Conservation (phyloP, 2,797 vertebrate species). For the Bradypodion pumilum region DNA sequence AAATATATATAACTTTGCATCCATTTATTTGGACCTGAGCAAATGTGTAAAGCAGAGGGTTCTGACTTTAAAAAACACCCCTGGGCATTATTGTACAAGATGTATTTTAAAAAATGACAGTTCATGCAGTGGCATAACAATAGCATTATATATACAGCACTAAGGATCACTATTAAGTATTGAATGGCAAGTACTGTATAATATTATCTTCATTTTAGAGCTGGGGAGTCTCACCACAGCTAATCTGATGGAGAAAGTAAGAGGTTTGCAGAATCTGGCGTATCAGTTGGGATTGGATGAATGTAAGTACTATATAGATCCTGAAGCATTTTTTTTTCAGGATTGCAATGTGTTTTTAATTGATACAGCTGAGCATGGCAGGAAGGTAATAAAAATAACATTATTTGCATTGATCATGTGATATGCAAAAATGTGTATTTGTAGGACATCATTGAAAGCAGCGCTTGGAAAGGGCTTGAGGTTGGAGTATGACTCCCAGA, state of each 20-base stretch:
- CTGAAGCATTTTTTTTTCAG: neutral
- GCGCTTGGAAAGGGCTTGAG: too few relatives aligned
- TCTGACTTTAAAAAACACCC: neutral
- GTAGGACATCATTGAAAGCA: neutral
- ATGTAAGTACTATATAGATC: constrained; percentile 84
- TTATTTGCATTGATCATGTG: neutral
- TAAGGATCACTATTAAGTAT: constrained; percentile 12
- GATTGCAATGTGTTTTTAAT: neutral
- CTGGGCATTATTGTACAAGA: neutral
- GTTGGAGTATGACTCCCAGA: too few relatives aligned
- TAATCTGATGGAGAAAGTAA: constrained; percentile 98
- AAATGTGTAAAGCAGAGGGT: neutral
- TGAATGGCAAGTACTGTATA: neutral
- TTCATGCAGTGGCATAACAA: neutral
- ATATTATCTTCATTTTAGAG: constrained; percentile 75
- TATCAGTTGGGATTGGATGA: constrained; percentile 98
- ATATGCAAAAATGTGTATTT: neutral
- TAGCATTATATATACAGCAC: neutral
- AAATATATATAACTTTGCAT: neutral
- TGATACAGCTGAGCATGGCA: neutral
- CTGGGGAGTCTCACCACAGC: constrained; percentile 96
- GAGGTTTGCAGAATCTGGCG: constrained; percentile 96
- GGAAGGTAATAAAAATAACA: neutral
- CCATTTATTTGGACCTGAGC: neutral
- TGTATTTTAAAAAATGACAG: neutral